Conservation (phyloP, 1,140 invertebrate species). For the Sitophilus oryzae region DNA sequence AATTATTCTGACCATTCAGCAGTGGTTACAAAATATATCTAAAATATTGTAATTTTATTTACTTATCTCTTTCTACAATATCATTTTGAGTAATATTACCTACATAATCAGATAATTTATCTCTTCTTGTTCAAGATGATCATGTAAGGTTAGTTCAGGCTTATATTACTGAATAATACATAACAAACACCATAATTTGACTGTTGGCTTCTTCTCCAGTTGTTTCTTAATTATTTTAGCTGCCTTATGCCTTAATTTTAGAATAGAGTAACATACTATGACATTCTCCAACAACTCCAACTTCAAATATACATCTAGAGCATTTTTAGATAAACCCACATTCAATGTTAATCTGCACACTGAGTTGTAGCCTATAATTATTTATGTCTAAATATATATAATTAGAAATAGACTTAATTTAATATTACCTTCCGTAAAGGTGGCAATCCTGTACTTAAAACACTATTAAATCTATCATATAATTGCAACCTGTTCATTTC, state of each 20-base stretch:
- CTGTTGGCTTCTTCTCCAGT: conserved; percentile 71
- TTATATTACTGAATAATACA: too few relatives aligned
- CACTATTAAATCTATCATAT: conserved; percentile 47
- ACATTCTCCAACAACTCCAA: conserved; percentile 87
- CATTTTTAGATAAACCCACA: conserved; percentile 76
- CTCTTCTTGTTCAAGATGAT: too few relatives aligned
- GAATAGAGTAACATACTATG: conserved; percentile 79
- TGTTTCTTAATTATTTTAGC: conserved; percentile 82
- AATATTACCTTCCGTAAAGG: conserved; percentile 70
- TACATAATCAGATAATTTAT: too few relatives aligned
- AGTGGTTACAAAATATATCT: too few relatives aligned
- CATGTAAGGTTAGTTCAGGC: too few relatives aligned
- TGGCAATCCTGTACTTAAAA: conserved; percentile 61
- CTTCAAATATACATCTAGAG: conserved; percentile 76
- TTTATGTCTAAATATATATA: conserved; percentile 1
- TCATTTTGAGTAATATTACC: too few relatives aligned
- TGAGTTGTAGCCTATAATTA: conserved; percentile 45
- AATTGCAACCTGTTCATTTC: conserved; percentile 43
- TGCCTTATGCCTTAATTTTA: conserved; percentile 82
- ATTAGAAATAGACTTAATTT: too few relatives aligned
- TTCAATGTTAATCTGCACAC: conserved; percentile 69
- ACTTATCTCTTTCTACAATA: too few relatives aligned
- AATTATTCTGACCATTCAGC: too few relatives aligned
- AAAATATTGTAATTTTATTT: too few relatives aligned
- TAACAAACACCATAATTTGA: conserved; percentile 82